Evolutionary conservation across 2,797 vertebrate genomes (phyloP), one percentile per base, ranked within the genome.

Genomic region (Rhinella marina): DNA sequence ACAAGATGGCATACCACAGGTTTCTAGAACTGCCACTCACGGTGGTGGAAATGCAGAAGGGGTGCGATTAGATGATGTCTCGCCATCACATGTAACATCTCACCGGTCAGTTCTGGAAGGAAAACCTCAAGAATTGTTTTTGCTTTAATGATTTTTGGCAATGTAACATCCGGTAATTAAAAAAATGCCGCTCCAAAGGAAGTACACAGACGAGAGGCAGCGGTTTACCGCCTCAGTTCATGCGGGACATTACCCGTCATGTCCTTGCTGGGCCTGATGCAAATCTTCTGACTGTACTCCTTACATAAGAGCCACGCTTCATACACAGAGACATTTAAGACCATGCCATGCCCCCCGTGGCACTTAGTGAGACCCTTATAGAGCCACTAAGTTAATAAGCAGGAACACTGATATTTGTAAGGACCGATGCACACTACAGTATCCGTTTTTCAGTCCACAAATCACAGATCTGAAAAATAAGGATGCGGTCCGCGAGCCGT

Each of bases 381-480:
- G 70, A 59, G 73, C 86, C 52, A 78, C 78, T 78, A 87, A 84
- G 0, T 59, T 84, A 88, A 84, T 70, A n/a, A 79, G 19, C 14
- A 79, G 62, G 7, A 59, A 56, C 19, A 21, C 19, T 4, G 23
- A 62, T 75, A 41, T 61, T 48, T 68, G 41, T 17, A 70, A 48
- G 14, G n/a, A 57, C 12, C 14, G 62, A 13, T 50, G 57, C 12
- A 57, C 56, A 14, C 12, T 17, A 57, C 56, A 57, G 57, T 56
- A 56, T 41, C 32, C 32, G 32, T 41, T 41, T 41, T 41, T 2
- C 5, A 5, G 32, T 41, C 32, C 32, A 5, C 32, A 41, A 41
- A 41, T 41, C 32, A 41, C 32, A 5, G 32, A 41, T 41, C 32
- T 41, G 32, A 4, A 41, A 41, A 41, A 41, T 41, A 41, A 3